Conservation (phyloP, 2,113 vertebrate species). For the Donacobius atricapilla region DNA sequence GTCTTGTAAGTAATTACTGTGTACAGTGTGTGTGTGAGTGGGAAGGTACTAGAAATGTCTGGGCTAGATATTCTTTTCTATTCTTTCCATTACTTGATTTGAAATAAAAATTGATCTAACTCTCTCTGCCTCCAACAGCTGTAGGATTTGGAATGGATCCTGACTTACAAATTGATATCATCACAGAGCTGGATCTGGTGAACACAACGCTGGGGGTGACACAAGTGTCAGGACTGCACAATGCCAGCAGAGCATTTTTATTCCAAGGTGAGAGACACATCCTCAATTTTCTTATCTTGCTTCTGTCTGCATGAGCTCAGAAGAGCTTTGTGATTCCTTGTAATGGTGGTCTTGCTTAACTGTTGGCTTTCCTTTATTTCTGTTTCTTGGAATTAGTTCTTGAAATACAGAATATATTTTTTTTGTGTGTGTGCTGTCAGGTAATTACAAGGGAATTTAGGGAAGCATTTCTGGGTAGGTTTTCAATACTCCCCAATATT, state of each 20-base stretch:
- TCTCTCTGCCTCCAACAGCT: conserved; percentile 65
- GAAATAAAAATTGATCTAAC: conserved; percentile 27
- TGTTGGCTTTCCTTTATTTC: background rate
- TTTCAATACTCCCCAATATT: background rate
- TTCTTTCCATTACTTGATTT: background rate
- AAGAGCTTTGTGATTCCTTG: background rate
- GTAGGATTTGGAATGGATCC: conserved; percentile 86
- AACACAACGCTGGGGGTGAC: conserved; percentile 89
- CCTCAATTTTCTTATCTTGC: background rate
- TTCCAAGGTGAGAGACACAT: conserved; percentile 84
- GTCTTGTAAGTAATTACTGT: background rate
- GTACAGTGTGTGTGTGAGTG: background rate
- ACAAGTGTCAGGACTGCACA: conserved; percentile 90
- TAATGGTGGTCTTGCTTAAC: background rate
- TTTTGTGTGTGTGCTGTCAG: background rate
- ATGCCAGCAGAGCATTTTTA: conserved; percentile 90
- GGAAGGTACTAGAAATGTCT: background rate
- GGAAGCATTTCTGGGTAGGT: background rate
- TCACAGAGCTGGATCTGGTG: conserved; percentile 87
- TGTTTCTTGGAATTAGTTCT: background rate
- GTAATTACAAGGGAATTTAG: background rate
- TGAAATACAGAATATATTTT: background rate
- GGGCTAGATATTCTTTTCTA: background rate
- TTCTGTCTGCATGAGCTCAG: background rate
- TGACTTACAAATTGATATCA: conserved; percentile 89